Evolutionary conservation across 2,113 vertebrate genomes (phyloP).

Genomic region (Lamprotornis superbus): DNA sequence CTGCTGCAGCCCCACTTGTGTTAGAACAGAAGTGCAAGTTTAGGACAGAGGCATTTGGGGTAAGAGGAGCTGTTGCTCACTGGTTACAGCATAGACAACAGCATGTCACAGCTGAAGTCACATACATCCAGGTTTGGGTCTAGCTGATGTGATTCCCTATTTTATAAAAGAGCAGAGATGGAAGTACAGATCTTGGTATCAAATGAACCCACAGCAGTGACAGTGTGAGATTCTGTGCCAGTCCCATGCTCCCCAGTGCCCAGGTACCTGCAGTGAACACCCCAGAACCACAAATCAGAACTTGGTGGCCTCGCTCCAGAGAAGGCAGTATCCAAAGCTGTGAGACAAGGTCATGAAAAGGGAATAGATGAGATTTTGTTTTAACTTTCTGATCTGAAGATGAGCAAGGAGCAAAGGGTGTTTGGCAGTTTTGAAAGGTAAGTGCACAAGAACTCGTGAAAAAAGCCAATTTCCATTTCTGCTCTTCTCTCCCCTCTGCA

Average conservation of each 20-base stretch:
- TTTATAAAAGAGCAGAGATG: background rate
- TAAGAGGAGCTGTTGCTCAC: background rate
- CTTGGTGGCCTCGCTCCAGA: background rate
- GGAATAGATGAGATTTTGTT: background rate
- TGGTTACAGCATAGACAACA: background rate
- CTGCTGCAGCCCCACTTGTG: background rate
- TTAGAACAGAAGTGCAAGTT: background rate
- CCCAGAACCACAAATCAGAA: background rate
- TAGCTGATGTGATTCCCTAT: accelerated
- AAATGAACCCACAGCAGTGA: background rate
- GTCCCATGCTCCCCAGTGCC: accelerated
- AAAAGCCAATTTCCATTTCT: background rate
- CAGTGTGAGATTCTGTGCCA: background rate
- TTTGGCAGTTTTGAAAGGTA: background rate
- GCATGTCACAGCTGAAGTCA: background rate
- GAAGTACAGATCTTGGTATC: background rate
- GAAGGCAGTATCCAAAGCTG: background rate
- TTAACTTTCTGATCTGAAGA: background rate
- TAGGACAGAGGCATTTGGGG: background rate
- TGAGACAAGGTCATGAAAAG: background rate
- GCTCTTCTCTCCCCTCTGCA: background rate
- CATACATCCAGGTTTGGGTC: background rate
- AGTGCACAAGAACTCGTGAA: background rate
- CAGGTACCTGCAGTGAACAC: background rate
- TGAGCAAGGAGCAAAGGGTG: background rate